Evolutionary conservation across 2,888 invertebrate genomes (phyloP).

Genomic region (Cryptus viduatorius): DNA sequence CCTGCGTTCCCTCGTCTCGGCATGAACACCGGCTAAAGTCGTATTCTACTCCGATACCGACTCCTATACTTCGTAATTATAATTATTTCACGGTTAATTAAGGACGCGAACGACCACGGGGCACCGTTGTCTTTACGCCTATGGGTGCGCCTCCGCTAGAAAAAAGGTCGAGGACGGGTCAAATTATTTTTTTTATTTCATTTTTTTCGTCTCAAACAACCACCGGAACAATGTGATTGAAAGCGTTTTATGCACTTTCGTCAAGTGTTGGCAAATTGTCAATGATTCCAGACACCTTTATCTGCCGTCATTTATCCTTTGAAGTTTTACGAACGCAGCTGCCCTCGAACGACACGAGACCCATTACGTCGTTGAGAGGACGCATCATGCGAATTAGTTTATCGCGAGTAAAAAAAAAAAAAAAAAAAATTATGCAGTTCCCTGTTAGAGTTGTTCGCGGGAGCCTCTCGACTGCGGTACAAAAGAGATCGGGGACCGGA

Average conservation of each 20-base stretch:
- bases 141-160: conserved; percentile 68
- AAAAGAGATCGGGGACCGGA: conserved; percentile 54
- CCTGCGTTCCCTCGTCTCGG: conserved; percentile 10
- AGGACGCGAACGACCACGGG: conserved; percentile 69
- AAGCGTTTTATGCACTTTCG: neutral
- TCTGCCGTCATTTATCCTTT: conserved; percentile 3
- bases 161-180: conserved; percentile 47
- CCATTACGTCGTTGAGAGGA: neutral
- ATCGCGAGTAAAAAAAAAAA: conserved; percentile 10
- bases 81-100: conserved; percentile 80
- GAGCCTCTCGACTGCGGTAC: conserved; percentile 1
- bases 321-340: conserved; percentile 19
- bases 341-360: neutral
- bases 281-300: neutral
- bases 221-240: neutral
- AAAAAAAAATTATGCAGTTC: conserved; percentile 52
- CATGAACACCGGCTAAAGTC: neutral
- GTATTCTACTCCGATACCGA: neutral
- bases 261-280: neutral
- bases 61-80: conserved; percentile 75
- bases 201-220: neutral
- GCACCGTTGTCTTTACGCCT: conserved; percentile 28
- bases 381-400: conserved; percentile 31
- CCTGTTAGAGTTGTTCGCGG: neutral
- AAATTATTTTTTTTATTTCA: neutral